phyloP scores from a whole-genome alignment of 2,113 vertebrate genomes.

The Verasper variegatus region DNA sequence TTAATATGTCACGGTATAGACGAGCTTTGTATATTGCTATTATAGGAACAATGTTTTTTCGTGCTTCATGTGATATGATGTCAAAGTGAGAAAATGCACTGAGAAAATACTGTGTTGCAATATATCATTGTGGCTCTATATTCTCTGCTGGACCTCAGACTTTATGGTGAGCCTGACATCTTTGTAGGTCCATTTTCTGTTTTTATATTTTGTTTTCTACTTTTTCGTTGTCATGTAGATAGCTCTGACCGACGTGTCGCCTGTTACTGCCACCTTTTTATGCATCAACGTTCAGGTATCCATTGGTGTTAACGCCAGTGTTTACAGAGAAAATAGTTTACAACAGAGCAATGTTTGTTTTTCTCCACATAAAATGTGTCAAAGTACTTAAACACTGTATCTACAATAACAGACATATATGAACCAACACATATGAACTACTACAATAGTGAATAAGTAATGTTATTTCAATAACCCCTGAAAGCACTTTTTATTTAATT shows the following conservation, averaged over 20 bases:
- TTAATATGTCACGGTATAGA: slow-evolving; percentile 56
- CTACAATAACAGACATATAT: slow-evolving; percentile 2
- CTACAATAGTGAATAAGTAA: slow-evolving; percentile 30
- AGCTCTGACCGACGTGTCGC: no score
- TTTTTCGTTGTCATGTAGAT: slow-evolving; percentile 49
- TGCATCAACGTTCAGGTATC: slow-evolving; percentile 58
- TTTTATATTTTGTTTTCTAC: slow-evolving; percentile 9
- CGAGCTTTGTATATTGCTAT: slow-evolving; percentile 68
- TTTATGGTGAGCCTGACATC: slow-evolving; percentile 49
- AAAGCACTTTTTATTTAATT: slow-evolving; percentile 52
- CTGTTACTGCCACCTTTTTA: slow-evolving; percentile 64
- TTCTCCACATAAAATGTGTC: slow-evolving; percentile 32
- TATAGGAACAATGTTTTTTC: slow-evolving; percentile 61
- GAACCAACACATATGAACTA: slow-evolving; percentile 32
- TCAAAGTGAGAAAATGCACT: slow-evolving; percentile 75
- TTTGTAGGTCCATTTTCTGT: slow-evolving; percentile 31
- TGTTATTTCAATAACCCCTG: slow-evolving; percentile 20
- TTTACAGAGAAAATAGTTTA: slow-evolving; percentile 74
- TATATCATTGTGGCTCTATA: slow-evolving; percentile 60
- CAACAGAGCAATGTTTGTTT: slow-evolving; percentile 54
- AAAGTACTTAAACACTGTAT: slow-evolving; percentile 23
- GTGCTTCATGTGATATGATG: slow-evolving; percentile 75
- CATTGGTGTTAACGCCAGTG: slow-evolving; percentile 47
- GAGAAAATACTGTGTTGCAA: slow-evolving; percentile 65
- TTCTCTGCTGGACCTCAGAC: slow-evolving; percentile 48